Conservation (phyloP, 1,140 invertebrate species). For the Diprion similis region DNA sequence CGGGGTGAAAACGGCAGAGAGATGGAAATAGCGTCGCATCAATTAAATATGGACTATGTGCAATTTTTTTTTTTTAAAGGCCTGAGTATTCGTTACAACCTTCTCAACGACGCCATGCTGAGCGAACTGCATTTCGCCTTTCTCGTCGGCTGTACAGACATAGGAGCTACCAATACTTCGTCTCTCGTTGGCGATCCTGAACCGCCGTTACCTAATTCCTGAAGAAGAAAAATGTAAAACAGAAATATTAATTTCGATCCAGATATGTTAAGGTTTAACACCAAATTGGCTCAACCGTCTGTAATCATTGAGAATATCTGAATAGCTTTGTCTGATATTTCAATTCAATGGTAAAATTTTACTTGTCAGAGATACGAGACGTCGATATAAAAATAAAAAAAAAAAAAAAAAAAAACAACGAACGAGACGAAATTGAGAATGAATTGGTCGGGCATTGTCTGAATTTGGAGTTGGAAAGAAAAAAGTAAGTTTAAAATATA, state of each 20-base stretch:
- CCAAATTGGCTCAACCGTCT: too few species aligned
- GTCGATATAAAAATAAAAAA: not conserved
- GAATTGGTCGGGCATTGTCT: constrained; percentile 13
- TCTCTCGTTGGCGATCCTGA: constrained; percentile 65
- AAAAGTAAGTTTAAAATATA: too few species aligned
- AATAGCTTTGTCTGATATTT: too few species aligned
- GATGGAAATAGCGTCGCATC: too few species aligned
- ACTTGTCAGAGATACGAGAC: too few species aligned
- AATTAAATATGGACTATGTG: too few species aligned
- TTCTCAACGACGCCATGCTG: constrained; percentile 65
- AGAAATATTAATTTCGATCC: not conserved
- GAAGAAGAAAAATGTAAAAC: constrained; percentile 45
- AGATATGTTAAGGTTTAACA: too few species aligned
- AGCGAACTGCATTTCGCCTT: constrained; percentile 72
- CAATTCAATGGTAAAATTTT: too few species aligned
- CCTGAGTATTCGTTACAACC: constrained; percentile 56
- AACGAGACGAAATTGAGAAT: not conserved
- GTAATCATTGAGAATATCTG: too few species aligned
- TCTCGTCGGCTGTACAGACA: constrained; percentile 81
- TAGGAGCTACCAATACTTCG: constrained; percentile 74
- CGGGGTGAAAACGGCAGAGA: too few species aligned
- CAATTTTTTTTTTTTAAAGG: not conserved
- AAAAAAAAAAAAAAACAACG: constrained; percentile 10
- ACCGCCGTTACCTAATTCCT: constrained; percentile 71
- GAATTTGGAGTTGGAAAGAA: not conserved